These are phyloP conservation scores for Hipparchia semele DNA, from an alignment of 2,888 invertebrate species.

Conservation along the genomic window DNA sequence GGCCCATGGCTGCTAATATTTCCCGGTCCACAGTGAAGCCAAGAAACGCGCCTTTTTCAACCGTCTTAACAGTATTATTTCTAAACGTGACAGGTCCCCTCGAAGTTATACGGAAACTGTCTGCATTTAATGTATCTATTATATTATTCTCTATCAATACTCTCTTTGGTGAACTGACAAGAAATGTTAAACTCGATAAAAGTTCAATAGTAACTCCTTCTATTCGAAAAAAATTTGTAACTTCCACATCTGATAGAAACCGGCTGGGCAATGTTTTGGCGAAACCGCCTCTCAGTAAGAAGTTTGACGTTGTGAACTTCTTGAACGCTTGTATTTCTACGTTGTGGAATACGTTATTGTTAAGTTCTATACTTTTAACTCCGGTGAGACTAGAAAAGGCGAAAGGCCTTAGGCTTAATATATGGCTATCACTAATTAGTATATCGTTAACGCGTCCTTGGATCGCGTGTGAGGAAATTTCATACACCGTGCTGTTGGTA, in stretches of 20 bases:
- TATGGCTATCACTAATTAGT: slow-evolving; percentile 83
- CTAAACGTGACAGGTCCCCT: slow-evolving; percentile 85
- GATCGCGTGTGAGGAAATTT: slow-evolving; percentile 85
- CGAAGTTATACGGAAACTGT: slow-evolving; percentile 84
- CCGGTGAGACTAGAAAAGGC: slow-evolving; percentile 89
- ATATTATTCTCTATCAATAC: slow-evolving; percentile 84
- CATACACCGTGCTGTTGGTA: slow-evolving; percentile 75
- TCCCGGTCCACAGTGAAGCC: slow-evolving; percentile 81
- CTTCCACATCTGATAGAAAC: slow-evolving; percentile 88
- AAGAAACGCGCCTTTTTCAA: slow-evolving; percentile 85
- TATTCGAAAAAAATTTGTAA: slow-evolving; percentile 85
- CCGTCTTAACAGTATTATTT: slow-evolving; percentile 84
- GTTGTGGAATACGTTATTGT: slow-evolving; percentile 82
- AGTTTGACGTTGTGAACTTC: slow-evolving; percentile 87
- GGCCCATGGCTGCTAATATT: slow-evolving; percentile 65
- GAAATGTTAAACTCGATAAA: slow-evolving; percentile 87
- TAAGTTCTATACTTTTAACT: slow-evolving; percentile 85
- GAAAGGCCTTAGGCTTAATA: slow-evolving; percentile 86
- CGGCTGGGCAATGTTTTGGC: slow-evolving; percentile 86
- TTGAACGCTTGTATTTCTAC: slow-evolving; percentile 90
- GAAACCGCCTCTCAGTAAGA: slow-evolving; percentile 85
- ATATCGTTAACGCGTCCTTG: slow-evolving; percentile 89
- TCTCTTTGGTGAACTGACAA: slow-evolving; percentile 84
- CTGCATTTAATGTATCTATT: slow-evolving; percentile 84
- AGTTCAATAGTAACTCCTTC: slow-evolving; percentile 85